Percentiles rank a stretch among this genome's conserved stretches.
Evolutionary conservation across 1,140 invertebrate species (phyloP).

Genomic region (Aphaenogaster ashmeadi): DNA sequence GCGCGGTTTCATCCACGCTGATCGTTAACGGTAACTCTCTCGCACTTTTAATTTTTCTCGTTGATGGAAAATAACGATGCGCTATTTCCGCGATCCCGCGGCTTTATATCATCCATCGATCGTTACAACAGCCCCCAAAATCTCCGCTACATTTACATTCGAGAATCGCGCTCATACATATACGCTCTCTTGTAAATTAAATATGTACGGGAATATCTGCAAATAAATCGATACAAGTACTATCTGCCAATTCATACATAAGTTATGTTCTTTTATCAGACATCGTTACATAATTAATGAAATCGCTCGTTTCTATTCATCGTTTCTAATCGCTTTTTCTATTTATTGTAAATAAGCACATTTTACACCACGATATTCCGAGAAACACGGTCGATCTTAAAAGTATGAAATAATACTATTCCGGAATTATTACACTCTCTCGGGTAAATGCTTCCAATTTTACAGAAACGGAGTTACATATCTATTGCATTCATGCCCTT

Average conservation of each 20-base stretch:
- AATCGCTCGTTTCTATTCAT: too few species aligned
- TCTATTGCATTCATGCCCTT: neutral
- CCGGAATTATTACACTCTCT: neutral
- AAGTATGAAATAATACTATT: neutral
- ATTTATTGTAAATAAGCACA: neutral
- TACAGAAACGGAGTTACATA: neutral
- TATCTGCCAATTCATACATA: neutral
- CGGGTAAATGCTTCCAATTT: slow-evolving; percentile 5
- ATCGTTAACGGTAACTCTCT: slow-evolving; percentile 46
- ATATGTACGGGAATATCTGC: neutral
- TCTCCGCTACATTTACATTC: neutral
- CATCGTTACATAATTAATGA: neutral
- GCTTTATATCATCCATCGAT: slow-evolving; percentile 20
- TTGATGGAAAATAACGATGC: slow-evolving; percentile 42
- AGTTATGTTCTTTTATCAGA: neutral
- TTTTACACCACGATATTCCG: neutral
- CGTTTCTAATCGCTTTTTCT: neutral
- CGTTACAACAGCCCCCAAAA: slow-evolving; percentile 11
- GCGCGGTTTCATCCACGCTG: slow-evolving; percentile 38
- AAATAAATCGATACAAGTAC: neutral
- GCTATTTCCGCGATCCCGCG: slow-evolving; percentile 7
- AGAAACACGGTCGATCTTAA: neutral
- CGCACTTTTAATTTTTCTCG: slow-evolving; percentile 48
- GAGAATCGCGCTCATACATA: neutral
- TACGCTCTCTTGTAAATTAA: neutral